These are phyloP conservation scores for Elephas maximus DNA, from an alignment of 2,113 vertebrate genomes.

Conservation along the genomic window DNA sequence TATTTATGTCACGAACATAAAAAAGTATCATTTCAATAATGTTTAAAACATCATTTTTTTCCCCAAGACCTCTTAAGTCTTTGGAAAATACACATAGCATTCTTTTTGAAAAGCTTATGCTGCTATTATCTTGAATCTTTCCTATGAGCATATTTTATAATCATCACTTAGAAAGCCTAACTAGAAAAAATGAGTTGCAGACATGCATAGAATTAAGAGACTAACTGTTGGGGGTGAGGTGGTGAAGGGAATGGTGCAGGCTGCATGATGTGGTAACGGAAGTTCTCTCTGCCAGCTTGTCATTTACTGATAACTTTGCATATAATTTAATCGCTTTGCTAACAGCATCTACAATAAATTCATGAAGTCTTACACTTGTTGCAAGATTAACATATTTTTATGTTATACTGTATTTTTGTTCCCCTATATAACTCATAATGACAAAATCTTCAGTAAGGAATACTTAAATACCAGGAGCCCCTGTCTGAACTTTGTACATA, in stretches of 20 bases:
- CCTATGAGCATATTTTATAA: neutral
- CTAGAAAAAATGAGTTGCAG: neutral
- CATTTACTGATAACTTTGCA: neutral
- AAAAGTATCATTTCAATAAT: neutral
- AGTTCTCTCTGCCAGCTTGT: neutral
- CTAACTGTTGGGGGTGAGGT: neutral
- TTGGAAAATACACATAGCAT: neutral
- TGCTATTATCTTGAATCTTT: neutral
- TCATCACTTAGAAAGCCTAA: neutral
- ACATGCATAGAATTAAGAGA: neutral
- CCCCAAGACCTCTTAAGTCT: neutral
- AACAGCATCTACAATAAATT: neutral
- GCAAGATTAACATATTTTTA: neutral
- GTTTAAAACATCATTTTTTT: neutral
- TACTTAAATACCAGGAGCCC: neutral
- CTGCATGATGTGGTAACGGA: neutral
- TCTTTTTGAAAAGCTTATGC: neutral
- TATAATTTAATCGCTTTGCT: neutral
- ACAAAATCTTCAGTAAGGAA: conserved; percentile 9
- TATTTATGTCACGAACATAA: neutral
- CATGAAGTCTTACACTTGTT: neutral
- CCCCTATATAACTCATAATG: neutral
- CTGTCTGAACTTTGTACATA: neutral
- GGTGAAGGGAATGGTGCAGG: neutral
- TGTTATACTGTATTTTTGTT: neutral